Conservation (phyloP, 2,797 vertebrate species). For the Poecilia picta region DNA sequence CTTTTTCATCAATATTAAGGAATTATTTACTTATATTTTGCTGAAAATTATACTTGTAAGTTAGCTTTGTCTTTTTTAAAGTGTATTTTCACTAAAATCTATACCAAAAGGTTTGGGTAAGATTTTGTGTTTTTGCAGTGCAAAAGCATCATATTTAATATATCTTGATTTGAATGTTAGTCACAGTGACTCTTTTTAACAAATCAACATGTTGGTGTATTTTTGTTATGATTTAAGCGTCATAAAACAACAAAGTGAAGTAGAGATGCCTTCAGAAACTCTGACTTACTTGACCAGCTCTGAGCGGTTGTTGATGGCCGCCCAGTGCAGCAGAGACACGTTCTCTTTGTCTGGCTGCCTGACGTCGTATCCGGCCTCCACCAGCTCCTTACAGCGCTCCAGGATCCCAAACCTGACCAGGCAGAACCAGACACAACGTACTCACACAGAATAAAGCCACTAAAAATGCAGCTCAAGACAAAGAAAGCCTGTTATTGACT, state of each 20-base stretch:
- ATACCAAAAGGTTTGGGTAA: too few relatives aligned
- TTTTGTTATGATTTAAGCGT: background rate
- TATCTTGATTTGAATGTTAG: background rate
- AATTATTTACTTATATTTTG: too few relatives aligned
- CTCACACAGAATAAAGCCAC: too few relatives aligned
- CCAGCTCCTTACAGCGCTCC: conserved; percentile 92
- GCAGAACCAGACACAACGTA: too few relatives aligned
- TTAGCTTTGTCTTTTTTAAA: too few relatives aligned
- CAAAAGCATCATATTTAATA: background rate
- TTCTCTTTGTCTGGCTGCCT: conserved; percentile 95
- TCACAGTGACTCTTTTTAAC: background rate
- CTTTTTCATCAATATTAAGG: too few relatives aligned
- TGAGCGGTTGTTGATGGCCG: conserved; percentile 94
- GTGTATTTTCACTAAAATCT: too few relatives aligned
- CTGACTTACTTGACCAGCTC: conserved; percentile 97
- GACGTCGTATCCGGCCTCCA: conserved; percentile 94
- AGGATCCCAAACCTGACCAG: conserved; percentile 88
- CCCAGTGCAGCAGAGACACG: conserved; percentile 96
- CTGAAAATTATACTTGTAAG: too few relatives aligned
- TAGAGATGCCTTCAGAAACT: background rate
- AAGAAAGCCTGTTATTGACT: background rate
- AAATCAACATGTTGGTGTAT: background rate
- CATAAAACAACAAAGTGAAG: background rate
- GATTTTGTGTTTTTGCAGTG: too few relatives aligned
- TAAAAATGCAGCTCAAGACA: background rate